A percentile compares a stretch with the other conserved stretches of the same genome.
These are phyloP conservation scores for Aquatica leii DNA, from an alignment of 2,888 invertebrate genomes.

Conservation along the genomic window DNA sequence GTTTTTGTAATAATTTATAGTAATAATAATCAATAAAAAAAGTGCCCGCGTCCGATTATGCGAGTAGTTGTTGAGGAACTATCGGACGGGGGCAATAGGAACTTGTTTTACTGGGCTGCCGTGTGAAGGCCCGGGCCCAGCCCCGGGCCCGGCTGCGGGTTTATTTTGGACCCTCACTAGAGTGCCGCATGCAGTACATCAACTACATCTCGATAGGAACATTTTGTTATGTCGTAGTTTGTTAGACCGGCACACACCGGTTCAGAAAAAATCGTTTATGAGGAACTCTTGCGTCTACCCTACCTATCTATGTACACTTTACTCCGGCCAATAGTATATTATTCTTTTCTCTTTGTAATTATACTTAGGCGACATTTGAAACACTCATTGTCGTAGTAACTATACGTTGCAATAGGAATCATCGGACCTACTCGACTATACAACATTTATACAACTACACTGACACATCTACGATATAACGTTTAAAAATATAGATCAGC, in stretches of 20 bases:
- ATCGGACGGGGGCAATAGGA: constrained; percentile 59
- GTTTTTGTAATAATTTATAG: constrained; percentile 59
- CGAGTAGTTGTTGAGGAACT: constrained; percentile 59
- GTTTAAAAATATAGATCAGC: constrained; percentile 60
- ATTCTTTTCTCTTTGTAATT: constrained; percentile 21
- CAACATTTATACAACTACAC: constrained; percentile 59
- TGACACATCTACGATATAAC: constrained; percentile 59
- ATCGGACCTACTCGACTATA: constrained; percentile 60
- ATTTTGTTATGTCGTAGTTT: constrained; percentile 59
- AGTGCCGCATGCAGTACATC: constrained; percentile 59
- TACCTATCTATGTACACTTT: constrained; percentile 46
- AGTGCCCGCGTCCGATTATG: constrained; percentile 56
- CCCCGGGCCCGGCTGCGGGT: constrained; percentile 60
- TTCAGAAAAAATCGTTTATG: constrained; percentile 44
- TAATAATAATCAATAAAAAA: constrained; percentile 61
- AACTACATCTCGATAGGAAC: constrained; percentile 62
- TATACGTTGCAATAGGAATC: constrained; percentile 64
- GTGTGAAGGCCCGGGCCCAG: constrained; percentile 61
- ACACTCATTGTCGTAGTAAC: constrained; percentile 58
- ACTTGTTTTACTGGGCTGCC: constrained; percentile 63
- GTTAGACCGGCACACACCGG: constrained; percentile 35
- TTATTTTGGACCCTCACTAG: constrained; percentile 53
- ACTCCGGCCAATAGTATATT: constrained; percentile 39
- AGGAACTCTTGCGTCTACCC: constrained; percentile 58
- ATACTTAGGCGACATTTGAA: constrained; percentile 38